Evolutionary conservation across 2,888 invertebrate genomes (phyloP).

Genomic region (Aphodius granarius): DNA sequence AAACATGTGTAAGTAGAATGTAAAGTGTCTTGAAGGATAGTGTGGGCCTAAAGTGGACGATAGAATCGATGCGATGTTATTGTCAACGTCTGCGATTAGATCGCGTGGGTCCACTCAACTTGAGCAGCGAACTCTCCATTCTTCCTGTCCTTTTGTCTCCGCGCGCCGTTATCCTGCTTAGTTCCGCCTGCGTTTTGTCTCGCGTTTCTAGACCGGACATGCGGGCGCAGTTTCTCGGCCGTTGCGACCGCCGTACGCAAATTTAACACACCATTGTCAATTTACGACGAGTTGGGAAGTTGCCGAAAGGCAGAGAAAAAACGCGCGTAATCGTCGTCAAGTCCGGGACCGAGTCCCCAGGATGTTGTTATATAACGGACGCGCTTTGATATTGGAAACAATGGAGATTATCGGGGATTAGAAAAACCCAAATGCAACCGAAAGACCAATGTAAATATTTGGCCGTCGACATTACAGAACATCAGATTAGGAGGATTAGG

Average conservation of each 20-base stretch:
- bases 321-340: not conserved
- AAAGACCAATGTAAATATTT: not conserved
- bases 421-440: not conserved
- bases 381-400: not conserved
- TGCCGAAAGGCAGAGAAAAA: not conserved
- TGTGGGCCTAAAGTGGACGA: not conserved
- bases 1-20: not conserved
- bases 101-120: not conserved
- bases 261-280: constrained; percentile 26
- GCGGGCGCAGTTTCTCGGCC: constrained; percentile 21
- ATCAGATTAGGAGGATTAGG: not conserved
- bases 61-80: not conserved
- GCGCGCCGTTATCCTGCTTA: constrained; percentile 25
- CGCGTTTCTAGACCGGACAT: constrained; percentile 26
- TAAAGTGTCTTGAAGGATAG: not conserved
- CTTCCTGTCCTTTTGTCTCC: constrained; percentile 28
- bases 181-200: constrained; percentile 29
- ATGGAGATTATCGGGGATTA: not conserved
- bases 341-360: not conserved
- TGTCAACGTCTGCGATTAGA: not conserved
- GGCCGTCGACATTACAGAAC: not conserved
- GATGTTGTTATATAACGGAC: not conserved
- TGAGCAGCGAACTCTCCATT: not conserved
- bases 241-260: constrained; percentile 21
- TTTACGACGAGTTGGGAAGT: constrained; percentile 1